These are phyloP conservation scores for Hippocampus kuda DNA, from an alignment of 2,797 vertebrate genomes.

Conservation along the genomic window DNA sequence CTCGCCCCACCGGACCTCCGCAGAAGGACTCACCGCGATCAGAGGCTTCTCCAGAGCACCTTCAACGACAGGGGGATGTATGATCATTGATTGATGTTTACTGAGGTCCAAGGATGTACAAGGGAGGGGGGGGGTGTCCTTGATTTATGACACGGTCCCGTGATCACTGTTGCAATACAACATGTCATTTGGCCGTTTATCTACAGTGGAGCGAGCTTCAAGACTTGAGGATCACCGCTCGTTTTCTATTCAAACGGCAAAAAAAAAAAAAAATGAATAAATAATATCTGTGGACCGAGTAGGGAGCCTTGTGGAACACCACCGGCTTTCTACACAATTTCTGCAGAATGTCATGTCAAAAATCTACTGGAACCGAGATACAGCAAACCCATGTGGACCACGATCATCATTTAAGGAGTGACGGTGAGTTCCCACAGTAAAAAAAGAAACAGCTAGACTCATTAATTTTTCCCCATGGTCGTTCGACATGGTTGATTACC, in stretches of 20 bases:
- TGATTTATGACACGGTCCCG: neutral
- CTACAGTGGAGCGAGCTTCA: neutral
- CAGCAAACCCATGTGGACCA: too few relatives aligned
- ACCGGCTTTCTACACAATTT: too few relatives aligned
- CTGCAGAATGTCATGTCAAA: too few relatives aligned
- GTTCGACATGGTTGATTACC: constrained; percentile 34
- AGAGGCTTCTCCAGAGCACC: constrained; percentile 48
- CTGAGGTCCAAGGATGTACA: neutral
- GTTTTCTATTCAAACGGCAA: neutral
- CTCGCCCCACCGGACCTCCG: constrained; percentile 47
- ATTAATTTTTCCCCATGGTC: too few relatives aligned
- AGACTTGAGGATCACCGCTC: too few relatives aligned
- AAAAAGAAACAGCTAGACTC: too few relatives aligned
- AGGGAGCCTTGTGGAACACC: too few relatives aligned
- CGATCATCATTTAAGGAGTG: too few relatives aligned
- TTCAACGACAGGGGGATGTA: constrained; percentile 22
- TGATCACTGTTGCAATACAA: too few relatives aligned
- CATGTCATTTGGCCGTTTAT: neutral
- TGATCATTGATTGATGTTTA: neutral
- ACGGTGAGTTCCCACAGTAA: too few relatives aligned
- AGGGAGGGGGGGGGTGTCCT: neutral
- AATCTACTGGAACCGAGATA: too few relatives aligned
- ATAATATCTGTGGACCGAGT: too few relatives aligned
- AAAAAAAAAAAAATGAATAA: neutral
- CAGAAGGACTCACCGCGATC: constrained; percentile 38